Evolutionary conservation across 2,797 vertebrate species (phyloP).

Genomic region (Trachurus trachurus): DNA sequence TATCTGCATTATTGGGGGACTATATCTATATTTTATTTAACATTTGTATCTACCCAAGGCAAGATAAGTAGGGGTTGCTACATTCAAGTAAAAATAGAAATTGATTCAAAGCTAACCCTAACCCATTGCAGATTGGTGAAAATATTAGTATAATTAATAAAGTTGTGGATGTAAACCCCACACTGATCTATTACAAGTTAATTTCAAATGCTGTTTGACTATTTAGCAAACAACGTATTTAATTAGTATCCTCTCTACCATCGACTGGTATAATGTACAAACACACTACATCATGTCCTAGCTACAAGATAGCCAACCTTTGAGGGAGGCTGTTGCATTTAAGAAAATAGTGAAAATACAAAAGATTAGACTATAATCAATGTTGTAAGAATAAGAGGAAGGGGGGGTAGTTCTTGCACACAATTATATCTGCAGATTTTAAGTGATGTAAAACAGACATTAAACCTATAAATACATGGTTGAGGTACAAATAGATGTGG

Average conservation of each 20-base stretch:
- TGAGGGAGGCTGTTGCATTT: slow-evolving; percentile 47
- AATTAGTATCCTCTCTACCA: background rate
- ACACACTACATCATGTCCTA: slow-evolving; percentile 29
- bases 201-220: background rate
- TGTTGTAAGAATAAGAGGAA: slow-evolving; percentile 1
- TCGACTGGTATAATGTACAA: slow-evolving; percentile 2
- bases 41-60: background rate
- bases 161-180: slow-evolving; percentile 21
- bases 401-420: background rate
- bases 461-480: background rate
- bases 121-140: background rate
- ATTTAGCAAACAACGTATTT: slow-evolving; percentile 13
- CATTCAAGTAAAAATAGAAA: background rate
- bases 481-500: background rate
- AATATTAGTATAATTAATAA: background rate
- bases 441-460: no score
- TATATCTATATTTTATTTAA: slow-evolving; percentile 19
- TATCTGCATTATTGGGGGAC: no score
- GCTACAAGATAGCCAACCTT: slow-evolving; percentile 60
- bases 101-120: background rate
- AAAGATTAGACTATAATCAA: background rate
- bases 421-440: slow-evolving; percentile 31
- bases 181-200: slow-evolving; percentile 25
- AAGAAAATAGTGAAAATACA: slow-evolving; percentile 46
- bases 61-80: slow-evolving; percentile 23